Conservation (phyloP, 2,888 invertebrate species). For the Margaritifera margaritifera region DNA sequence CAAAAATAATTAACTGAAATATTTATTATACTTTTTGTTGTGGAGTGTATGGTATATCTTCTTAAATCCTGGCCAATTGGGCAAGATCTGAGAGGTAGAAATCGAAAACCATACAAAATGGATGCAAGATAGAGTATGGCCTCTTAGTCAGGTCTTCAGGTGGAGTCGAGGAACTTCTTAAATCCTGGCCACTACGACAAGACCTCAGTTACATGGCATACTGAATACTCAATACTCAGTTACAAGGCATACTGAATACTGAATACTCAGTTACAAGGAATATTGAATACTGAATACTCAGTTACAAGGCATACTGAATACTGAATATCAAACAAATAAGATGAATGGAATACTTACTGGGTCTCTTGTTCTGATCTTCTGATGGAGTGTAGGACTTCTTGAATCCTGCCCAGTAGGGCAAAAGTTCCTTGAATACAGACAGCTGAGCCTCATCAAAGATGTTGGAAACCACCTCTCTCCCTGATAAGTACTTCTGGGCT, state of each 20-base stretch:
- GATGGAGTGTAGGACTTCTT: conserved; percentile 53
- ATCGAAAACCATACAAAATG: no score
- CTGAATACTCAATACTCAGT: no score
- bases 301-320: not conserved
- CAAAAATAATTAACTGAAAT: no score
- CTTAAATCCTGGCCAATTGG: no score
- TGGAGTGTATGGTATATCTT: no score
- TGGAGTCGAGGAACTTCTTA: not conserved
- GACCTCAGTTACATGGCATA: no score
- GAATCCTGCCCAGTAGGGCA: conserved; percentile 72
- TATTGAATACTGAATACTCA: not conserved
- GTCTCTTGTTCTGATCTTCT: conserved; percentile 54
- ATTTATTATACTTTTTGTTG: no score
- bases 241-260: no score
- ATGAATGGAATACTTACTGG: conserved; percentile 43
- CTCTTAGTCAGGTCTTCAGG: no score
- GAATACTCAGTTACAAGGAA: no score
- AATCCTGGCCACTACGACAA: not conserved
- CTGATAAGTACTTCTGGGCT: conserved; percentile 63
- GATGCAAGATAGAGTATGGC: no score
- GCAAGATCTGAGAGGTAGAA: no score
- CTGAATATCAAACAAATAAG: not conserved
- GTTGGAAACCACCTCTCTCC: conserved; percentile 63
- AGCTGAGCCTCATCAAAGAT: conserved; percentile 71
- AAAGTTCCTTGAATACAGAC: conserved; percentile 66